A percentile compares a stretch with the other conserved stretches of the same genome.
These are phyloP conservation scores for Isoperla grammatica DNA, from an alignment of 2,888 invertebrate species.

Conservation along the genomic window DNA sequence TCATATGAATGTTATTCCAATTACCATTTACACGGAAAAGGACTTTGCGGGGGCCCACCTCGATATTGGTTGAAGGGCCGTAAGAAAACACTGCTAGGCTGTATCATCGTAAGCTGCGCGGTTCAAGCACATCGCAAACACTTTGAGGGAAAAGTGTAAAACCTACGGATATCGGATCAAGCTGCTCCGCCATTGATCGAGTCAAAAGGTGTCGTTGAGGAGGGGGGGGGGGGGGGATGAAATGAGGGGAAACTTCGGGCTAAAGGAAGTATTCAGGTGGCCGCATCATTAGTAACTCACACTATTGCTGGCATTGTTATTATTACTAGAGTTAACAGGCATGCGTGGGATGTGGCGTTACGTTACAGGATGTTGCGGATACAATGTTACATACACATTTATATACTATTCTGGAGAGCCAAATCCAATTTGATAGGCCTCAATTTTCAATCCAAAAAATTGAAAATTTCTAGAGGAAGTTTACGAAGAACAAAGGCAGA, in stretches of 20 bases:
- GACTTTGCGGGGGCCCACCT: slow-evolving; percentile 16
- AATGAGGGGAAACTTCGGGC: not conserved
- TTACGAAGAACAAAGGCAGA: too few relatives aligned
- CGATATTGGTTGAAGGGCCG: slow-evolving; percentile 11
- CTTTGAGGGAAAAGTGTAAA: slow-evolving; percentile 12
- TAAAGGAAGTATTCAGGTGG: too few relatives aligned
- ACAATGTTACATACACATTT: too few relatives aligned
- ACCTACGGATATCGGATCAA: slow-evolving; percentile 4
- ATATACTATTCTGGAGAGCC: too few relatives aligned
- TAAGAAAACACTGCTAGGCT: slow-evolving; percentile 3
- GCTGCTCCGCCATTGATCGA: not conserved
- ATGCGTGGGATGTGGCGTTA: too few relatives aligned
- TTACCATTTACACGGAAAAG: slow-evolving; percentile 28
- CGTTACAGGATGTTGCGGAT: too few relatives aligned
- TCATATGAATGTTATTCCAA: slow-evolving; percentile 20
- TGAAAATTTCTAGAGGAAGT: too few relatives aligned
- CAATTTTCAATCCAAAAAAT: too few relatives aligned
- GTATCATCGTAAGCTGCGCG: slow-evolving; percentile 10
- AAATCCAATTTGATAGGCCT: too few relatives aligned
- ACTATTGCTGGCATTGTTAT: too few relatives aligned
- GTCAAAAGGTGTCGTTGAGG: not conserved
- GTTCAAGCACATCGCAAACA: slow-evolving; percentile 12
- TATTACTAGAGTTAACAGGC: too few relatives aligned
- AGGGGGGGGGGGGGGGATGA: not conserved
- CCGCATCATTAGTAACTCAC: too few relatives aligned